Evolutionary conservation across 1,140 invertebrate genomes (phyloP).

Genomic region (Triops longicaudatus): DNA sequence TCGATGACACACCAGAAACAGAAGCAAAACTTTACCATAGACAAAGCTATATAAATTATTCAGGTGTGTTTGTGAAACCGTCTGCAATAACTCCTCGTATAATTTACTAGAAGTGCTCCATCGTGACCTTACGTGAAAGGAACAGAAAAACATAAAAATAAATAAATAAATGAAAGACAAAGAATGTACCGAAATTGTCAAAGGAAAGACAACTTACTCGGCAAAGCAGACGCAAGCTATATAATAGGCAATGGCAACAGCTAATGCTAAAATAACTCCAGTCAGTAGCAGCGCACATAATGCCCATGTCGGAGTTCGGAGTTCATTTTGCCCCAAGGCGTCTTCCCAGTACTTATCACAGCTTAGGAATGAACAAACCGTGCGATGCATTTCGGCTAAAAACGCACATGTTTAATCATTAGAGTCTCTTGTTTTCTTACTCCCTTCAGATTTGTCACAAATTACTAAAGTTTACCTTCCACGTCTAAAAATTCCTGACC

Average conservation of each 20-base stretch:
- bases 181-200: background rate
- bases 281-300: background rate
- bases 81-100: too few relatives aligned
- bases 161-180: background rate
- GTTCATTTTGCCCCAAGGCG: constrained; percentile 45
- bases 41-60: too few relatives aligned
- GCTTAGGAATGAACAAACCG: constrained; percentile 81
- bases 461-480: background rate
- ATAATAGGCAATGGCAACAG: background rate
- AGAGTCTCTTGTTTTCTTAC: background rate
- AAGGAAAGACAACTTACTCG: background rate
- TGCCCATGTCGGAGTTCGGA: background rate
- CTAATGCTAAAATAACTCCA: background rate
- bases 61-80: too few relatives aligned
- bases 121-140: too few relatives aligned
- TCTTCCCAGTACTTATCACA: constrained; percentile 87
- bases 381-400: constrained; percentile 72
- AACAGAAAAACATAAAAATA: background rate
- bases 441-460: background rate
- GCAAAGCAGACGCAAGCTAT: background rate
- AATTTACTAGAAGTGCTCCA: too few relatives aligned
- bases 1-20: too few relatives aligned
- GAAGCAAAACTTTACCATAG: too few relatives aligned
- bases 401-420: constrained; percentile 26
- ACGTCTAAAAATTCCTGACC: background rate